Conservation (phyloP, 2,113 vertebrate species). For the Nettapus auritus region DNA sequence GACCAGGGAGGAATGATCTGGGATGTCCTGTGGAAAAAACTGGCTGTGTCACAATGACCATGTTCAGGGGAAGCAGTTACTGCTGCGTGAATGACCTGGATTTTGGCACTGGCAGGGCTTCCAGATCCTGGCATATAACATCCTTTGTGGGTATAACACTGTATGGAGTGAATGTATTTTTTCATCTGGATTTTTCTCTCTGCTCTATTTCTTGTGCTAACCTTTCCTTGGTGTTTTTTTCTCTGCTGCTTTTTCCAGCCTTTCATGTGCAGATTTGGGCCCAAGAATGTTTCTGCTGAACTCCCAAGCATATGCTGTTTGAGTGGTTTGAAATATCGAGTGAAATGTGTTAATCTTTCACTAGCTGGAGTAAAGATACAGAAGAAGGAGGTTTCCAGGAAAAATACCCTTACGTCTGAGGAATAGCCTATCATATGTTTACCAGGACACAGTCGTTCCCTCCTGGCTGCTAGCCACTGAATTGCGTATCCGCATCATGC, state of each 20-base stretch:
- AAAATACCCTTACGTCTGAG: background rate
- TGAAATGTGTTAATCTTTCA: constrained; percentile 20
- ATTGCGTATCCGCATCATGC: background rate
- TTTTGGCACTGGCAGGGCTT: constrained; percentile 3
- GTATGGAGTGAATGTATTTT: constrained; percentile 12
- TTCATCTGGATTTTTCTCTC: constrained; percentile 40
- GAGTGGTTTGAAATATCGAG: background rate
- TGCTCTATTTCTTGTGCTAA: constrained; percentile 46
- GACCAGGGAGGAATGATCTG: constrained; percentile 23
- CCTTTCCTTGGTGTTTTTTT: constrained; percentile 37
- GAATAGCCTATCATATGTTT: background rate
- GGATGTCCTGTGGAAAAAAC: constrained; percentile 33
- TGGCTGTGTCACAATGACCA: background rate
- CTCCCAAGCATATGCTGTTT: background rate
- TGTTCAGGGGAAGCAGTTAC: background rate
- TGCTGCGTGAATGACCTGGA: background rate
- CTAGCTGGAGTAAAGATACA: background rate
- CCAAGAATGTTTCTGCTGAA: background rate
- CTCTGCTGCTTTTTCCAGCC: constrained; percentile 25
- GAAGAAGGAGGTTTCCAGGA: background rate
- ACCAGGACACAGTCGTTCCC: background rate
- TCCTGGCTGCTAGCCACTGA: background rate
- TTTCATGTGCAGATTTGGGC: constrained; percentile 1
- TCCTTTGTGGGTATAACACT: background rate
- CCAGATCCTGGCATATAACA: background rate